These are phyloP conservation scores for Calephelis nemesis DNA, from an alignment of 1,140 invertebrate genomes.

Conservation along the genomic window DNA sequence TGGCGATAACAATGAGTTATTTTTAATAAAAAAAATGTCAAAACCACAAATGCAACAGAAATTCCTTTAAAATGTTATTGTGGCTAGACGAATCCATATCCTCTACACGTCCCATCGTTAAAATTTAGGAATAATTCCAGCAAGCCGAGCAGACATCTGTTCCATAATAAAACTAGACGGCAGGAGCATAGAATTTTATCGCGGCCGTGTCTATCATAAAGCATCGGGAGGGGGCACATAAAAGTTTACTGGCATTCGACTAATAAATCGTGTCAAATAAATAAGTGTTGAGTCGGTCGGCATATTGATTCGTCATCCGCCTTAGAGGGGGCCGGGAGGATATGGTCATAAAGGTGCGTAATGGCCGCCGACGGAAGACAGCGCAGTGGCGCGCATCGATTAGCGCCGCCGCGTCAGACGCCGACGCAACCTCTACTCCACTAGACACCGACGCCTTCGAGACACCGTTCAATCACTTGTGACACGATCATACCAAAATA, in stretches of 20 bases:
- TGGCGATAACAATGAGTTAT: neutral
- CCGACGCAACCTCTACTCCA: slow-evolving; percentile 57
- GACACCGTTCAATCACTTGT: slow-evolving; percentile 13
- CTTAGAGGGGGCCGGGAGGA: slow-evolving; percentile 56
- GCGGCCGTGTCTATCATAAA: slow-evolving; percentile 68
- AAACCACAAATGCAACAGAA: neutral
- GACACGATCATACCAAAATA: slow-evolving; percentile 11
- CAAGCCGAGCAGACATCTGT: slow-evolving; percentile 59
- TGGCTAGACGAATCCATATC: slow-evolving; percentile 17
- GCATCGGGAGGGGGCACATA: slow-evolving; percentile 62
- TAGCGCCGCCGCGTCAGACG: slow-evolving; percentile 66
- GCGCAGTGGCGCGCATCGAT: slow-evolving; percentile 77
- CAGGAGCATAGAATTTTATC: slow-evolving; percentile 69
- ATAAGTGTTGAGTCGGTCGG: slow-evolving; percentile 78
- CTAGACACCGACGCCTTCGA: slow-evolving; percentile 14
- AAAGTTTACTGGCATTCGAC: slow-evolving; percentile 76
- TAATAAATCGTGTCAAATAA: slow-evolving; percentile 78
- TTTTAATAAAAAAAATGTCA: neutral
- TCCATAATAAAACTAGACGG: slow-evolving; percentile 67
- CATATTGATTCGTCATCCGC: slow-evolving; percentile 79
- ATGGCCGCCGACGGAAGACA: slow-evolving; percentile 74
- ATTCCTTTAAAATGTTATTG: neutral
- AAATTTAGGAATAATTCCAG: slow-evolving; percentile 51
- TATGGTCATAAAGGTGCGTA: slow-evolving; percentile 76
- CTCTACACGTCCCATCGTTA: slow-evolving; percentile 41